Evolutionary conservation across 2,888 invertebrate genomes (phyloP).

Genomic region (Ecliptopera silaceata): DNA sequence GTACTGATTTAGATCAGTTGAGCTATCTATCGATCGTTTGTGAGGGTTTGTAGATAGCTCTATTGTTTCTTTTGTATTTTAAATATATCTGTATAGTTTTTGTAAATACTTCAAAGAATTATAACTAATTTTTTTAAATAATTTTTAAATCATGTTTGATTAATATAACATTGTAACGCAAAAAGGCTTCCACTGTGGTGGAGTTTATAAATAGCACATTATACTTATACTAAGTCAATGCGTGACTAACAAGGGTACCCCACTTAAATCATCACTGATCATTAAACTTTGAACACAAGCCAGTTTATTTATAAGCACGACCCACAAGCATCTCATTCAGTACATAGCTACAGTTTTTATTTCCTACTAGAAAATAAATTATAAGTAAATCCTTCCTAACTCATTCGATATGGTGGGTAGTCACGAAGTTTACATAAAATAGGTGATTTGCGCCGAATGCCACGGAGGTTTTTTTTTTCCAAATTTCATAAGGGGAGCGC

Average conservation of each 20-base stretch:
- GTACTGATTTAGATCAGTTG: too few species aligned
- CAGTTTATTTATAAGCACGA: conserved; percentile 61
- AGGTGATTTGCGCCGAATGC: conserved; percentile 77
- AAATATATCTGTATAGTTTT: too few species aligned
- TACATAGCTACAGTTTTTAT: conserved; percentile 49
- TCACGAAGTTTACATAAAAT: conserved; percentile 83
- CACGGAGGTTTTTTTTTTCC: conserved; percentile 68
- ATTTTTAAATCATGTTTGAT: too few species aligned
- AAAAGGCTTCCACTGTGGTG: background rate
- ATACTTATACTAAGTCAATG: conserved; percentile 12
- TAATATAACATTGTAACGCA: too few species aligned
- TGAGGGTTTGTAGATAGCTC: too few species aligned
- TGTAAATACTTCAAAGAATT: too few species aligned
- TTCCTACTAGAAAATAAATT: conserved; percentile 55
- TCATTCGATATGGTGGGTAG: conserved; percentile 79
- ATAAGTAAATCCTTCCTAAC: conserved; percentile 80
- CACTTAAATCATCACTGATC: conserved; percentile 57
- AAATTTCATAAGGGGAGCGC: conserved; percentile 58
- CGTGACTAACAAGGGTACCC: conserved; percentile 58
- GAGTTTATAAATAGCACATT: conserved; percentile 33
- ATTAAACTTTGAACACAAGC: conserved; percentile 45
- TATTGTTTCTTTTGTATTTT: too few species aligned
- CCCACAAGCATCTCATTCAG: conserved; percentile 63
- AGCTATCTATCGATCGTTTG: too few species aligned
- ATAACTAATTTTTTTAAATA: too few species aligned